phyloP scores from a whole-genome alignment of 2,113 vertebrate genomes.

The Sigmodon hispidus region DNA sequence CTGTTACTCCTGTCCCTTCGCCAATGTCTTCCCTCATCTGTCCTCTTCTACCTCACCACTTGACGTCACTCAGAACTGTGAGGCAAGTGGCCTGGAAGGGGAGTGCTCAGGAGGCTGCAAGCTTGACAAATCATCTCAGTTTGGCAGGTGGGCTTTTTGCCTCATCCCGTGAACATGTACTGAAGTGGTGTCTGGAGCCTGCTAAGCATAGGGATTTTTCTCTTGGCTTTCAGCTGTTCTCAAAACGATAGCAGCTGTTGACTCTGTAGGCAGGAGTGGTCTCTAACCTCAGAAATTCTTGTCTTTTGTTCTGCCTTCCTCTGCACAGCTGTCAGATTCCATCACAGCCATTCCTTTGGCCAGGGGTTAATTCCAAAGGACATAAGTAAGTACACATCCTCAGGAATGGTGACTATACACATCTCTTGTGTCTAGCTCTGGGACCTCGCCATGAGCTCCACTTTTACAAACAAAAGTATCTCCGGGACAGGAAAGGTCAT shows the following conservation, averaged over 20 bases:
- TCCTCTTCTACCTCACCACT: conserved; percentile 67
- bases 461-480: not conserved
- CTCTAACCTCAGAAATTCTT: not conserved
- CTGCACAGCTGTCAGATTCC: conserved; percentile 50
- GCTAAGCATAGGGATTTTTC: not conserved
- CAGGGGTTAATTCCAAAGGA: not conserved
- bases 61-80: not conserved
- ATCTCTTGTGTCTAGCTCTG: not conserved
- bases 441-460: not conserved
- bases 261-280: not conserved
- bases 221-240: conserved; percentile 50
- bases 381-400: not conserved
- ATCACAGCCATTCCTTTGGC: not conserved
- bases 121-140: not conserved
- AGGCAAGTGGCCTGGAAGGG: not conserved
- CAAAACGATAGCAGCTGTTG: conserved; percentile 36
- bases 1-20: not conserved
- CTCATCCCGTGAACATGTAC: not conserved
- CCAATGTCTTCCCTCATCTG: not conserved
- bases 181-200: not conserved
- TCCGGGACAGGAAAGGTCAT: not conserved
- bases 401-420: not conserved
- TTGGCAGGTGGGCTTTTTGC: not conserved
- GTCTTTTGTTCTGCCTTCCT: not conserved
- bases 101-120: not conserved